Conservation (phyloP, 1,140 invertebrate species). For the Brevipalpus yothersi region DNA sequence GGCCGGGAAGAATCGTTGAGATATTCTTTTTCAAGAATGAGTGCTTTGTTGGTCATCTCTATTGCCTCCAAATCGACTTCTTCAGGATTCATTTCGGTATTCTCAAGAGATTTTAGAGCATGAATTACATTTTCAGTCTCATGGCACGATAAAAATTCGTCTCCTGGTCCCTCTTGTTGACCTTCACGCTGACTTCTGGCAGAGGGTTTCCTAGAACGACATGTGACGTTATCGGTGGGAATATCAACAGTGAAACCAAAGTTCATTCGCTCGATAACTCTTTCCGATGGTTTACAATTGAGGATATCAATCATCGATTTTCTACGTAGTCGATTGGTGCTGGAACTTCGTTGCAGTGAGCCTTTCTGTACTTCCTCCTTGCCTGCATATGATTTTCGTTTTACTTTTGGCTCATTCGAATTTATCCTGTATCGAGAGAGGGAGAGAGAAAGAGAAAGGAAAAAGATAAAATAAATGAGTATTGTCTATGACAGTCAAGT, state of each 20-base stretch:
- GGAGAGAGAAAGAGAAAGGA: too few relatives aligned
- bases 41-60: slow-evolving; percentile 13
- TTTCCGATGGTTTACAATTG: slow-evolving; percentile 5
- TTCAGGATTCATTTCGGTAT: background rate
- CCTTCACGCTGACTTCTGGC: background rate
- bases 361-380: background rate
- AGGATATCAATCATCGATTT: slow-evolving; percentile 11
- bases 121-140: background rate
- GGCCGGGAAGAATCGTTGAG: background rate
- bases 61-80: slow-evolving; percentile 10
- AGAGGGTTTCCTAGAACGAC: background rate
- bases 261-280: slow-evolving; percentile 27
- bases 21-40: slow-evolving; percentile 9
- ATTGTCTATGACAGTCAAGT: too few relatives aligned
- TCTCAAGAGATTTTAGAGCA: background rate
- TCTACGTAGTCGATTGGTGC: slow-evolving; percentile 3
- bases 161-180: background rate
- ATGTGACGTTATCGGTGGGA: slow-evolving; percentile 7
- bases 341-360: background rate
- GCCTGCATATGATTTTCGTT: slow-evolving; percentile 10
- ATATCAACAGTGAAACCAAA: slow-evolving; percentile 38
- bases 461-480: too few relatives aligned
- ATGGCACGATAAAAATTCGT: background rate
- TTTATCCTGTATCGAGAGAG: too few relatives aligned
- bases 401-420: background rate